phyloP scores from a whole-genome alignment of 2,888 invertebrate species.

The Meteorus colon region DNA sequence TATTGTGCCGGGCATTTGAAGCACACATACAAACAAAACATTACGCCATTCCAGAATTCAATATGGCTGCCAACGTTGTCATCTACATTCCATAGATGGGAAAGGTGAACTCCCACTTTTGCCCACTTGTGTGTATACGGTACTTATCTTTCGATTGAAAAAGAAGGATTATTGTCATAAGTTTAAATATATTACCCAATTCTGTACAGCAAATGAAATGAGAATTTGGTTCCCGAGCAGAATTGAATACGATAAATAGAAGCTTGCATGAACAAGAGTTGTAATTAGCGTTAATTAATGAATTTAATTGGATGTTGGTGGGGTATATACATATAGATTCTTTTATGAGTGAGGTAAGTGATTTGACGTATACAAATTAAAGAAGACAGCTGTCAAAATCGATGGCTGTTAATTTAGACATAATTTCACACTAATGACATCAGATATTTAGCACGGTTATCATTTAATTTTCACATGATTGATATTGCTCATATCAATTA shows the following conservation, averaged over 20 bases:
- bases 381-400: slow-evolving; percentile 44
- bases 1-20: slow-evolving; percentile 1
- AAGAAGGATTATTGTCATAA: slow-evolving; percentile 11
- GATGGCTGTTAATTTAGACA: neutral
- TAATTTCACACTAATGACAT: neutral
- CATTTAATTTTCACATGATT: neutral
- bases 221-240: neutral
- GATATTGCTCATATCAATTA: neutral
- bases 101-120: slow-evolving; percentile 34
- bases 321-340: neutral
- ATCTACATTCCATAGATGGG: slow-evolving; percentile 43
- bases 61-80: slow-evolving; percentile 32
- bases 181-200: neutral
- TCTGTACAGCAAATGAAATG: neutral
- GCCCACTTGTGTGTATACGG: slow-evolving; percentile 24
- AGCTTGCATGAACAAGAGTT: slow-evolving; percentile 11
- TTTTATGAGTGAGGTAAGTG: slow-evolving; percentile 34
- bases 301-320: slow-evolving; percentile 27
- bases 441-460: neutral
- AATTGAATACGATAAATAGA: neutral
- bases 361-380: slow-evolving; percentile 32
- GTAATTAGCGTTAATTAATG: slow-evolving; percentile 9
- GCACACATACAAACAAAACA: neutral
- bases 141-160: slow-evolving; percentile 19
- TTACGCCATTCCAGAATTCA: slow-evolving; percentile 22